Conservation (phyloP, 1,140 invertebrate genomes). For the Drosophila repletoides region DNA sequence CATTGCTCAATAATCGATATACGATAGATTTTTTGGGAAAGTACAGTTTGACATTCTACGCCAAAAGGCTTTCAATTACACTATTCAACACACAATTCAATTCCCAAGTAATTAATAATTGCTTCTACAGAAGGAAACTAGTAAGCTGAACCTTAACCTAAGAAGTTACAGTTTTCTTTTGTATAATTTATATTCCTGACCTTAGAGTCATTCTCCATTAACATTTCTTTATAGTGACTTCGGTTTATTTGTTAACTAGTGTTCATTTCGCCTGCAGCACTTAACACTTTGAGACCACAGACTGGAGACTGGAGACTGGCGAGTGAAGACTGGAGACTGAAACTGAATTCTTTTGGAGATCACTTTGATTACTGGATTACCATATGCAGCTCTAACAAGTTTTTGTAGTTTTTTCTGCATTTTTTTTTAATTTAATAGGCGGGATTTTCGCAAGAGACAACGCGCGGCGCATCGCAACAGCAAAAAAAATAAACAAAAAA, state of each 20-base stretch:
- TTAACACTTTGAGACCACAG: background rate
- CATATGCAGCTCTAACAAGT: constrained; percentile 27
- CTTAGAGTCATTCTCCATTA: too few relatives aligned
- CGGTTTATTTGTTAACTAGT: too few relatives aligned
- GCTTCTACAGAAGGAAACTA: too few relatives aligned
- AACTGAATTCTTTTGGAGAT: constrained; percentile 29
- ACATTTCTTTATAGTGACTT: too few relatives aligned
- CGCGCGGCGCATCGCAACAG: constrained; percentile 37
- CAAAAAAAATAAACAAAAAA: too few relatives aligned
- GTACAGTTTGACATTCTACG: constrained; percentile 41
- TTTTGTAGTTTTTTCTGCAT: background rate
- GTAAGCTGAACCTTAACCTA: too few relatives aligned
- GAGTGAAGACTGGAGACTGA: too few relatives aligned
- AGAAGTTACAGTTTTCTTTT: too few relatives aligned
- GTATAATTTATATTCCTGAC: too few relatives aligned
- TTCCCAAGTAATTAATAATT: too few relatives aligned
- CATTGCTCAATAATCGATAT: constrained; percentile 21
- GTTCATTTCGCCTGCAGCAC: background rate
- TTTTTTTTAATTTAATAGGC: background rate
- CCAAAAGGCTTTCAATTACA: constrained; percentile 46
- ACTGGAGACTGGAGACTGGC: too few relatives aligned
- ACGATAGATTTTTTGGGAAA: constrained; percentile 19
- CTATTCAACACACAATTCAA: too few relatives aligned
- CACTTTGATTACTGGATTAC: constrained; percentile 19
- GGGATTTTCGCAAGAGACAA: constrained; percentile 23